A percentile compares a stretch with the other conserved stretches of the same genome.
Evolutionary conservation across 2,113 vertebrate genomes (phyloP).

Genomic region (Gopherus flavomarginatus): DNA sequence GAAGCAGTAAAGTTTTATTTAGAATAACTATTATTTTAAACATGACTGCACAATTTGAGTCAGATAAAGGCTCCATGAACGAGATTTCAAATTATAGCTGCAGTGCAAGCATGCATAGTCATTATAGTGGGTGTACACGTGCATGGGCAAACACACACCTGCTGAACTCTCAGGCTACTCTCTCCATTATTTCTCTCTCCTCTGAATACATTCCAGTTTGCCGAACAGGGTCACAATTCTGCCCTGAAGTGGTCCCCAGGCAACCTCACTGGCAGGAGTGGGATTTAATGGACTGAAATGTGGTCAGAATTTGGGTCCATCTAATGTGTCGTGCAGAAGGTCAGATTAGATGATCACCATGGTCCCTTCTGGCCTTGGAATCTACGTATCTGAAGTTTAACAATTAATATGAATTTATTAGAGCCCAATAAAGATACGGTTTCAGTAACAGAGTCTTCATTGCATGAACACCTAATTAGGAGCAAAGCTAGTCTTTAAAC

Average conservation of each 20-base stretch:
- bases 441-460: neutral
- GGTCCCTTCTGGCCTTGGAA: neutral
- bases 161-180: accelerated
- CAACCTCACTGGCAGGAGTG: neutral
- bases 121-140: neutral
- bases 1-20: neutral
- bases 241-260: too few relatives aligned
- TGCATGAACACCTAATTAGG: neutral
- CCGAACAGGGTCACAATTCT: neutral
- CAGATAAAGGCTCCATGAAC: neutral
- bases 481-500: neutral
- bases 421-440: neutral
- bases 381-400: neutral
- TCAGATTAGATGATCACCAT: neutral
- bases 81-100: neutral
- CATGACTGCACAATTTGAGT: neutral
- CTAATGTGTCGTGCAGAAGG: neutral
- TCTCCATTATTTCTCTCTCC: neutral
- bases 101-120: neutral
- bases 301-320: neutral
- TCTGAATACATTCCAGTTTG: accelerated
- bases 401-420: neutral
- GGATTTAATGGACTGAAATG: neutral
- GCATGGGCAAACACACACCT: accelerated
- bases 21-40: neutral